Evolutionary conservation across 2,797 vertebrate genomes (phyloP), one percentile per base, ranked within the genome.

Genomic region (Orestias chungarensis): DNA sequence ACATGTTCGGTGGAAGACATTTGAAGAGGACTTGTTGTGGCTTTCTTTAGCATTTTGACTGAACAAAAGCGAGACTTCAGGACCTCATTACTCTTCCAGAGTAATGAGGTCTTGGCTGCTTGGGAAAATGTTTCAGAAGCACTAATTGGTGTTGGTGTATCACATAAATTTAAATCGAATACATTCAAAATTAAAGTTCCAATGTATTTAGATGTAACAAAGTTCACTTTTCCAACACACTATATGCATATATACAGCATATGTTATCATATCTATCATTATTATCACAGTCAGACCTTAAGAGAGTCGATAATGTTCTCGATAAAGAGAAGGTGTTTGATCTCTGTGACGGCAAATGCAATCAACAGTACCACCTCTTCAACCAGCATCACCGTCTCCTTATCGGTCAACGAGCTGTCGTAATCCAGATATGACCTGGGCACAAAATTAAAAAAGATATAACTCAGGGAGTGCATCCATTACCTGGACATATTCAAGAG

Each of bases 291-390:
- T 66, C 78, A 68, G 59, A 98, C 97, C 96, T 98, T 97, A 52
- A 97, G 77, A 4, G 97, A 97, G 85, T 97, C 95, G 47, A 95
- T 71, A 3, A 96, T 70, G 80, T 90, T 96, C 27, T 95, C 94
- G 8, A 98, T 94, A 75, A 97, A 95, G 81, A 97, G 88, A 66
- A 97, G 95, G 42, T 94, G 93, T 74, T 96, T 95, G 69, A 98
- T 85, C 82, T 95, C 94, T 2, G 91, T 93, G 73, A 94, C 66
- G 0, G 91, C 91, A 4, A 93, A 94, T 0, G 95, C 93, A 1
- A 93, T 77, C 3, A 92, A 86, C 57, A 95, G 88, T 77, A 95
- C 91, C 20, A 91, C 85, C 71, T 94, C 91, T 75, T 96, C 94
- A 0, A 96, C 94, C 74, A 95, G 75, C 62, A 81, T 89, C 70